A percentile compares a stretch with the other conserved stretches of the same genome.
phyloP scores from a whole-genome alignment of 2,888 invertebrate genomes.

The Schizaphis graminum region DNA sequence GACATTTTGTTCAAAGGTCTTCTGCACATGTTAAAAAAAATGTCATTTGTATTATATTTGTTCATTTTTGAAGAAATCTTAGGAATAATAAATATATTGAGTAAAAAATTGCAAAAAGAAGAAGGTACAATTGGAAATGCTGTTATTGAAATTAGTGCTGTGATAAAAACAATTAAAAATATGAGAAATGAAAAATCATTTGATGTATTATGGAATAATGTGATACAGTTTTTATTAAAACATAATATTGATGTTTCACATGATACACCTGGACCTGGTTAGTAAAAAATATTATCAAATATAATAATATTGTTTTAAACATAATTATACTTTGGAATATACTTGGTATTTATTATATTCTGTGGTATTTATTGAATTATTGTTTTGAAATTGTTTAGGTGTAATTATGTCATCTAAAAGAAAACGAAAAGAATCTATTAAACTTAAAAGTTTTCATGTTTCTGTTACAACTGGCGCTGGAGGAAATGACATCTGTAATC shows the following conservation, averaged over 20 bases:
- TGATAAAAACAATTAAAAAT: slow-evolving; percentile 1
- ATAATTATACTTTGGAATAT: too few species aligned
- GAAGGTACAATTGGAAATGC: background rate
- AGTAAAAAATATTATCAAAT: background rate
- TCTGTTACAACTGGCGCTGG: background rate
- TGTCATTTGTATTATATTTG: background rate
- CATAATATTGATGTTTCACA: background rate
- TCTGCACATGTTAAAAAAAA: background rate
- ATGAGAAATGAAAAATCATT: background rate
- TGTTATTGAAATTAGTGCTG: background rate
- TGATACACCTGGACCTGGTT: background rate
- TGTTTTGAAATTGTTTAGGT: too few species aligned
- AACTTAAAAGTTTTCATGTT: too few species aligned
- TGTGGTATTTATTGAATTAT: too few species aligned
- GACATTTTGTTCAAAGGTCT: background rate
- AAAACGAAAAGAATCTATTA: too few species aligned
- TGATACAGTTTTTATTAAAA: slow-evolving; percentile 4
- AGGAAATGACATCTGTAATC: background rate
- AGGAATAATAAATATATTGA: background rate
- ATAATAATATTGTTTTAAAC: too few species aligned
- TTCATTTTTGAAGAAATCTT: slow-evolving; percentile 7
- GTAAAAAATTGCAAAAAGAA: background rate
- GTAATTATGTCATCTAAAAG: too few species aligned
- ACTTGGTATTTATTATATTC: too few species aligned
- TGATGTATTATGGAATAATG: slow-evolving; percentile 9